Base-by-base conservation (phyloP, 1,140 invertebrate genomes). In the Brachionus koreanus region DNA sequence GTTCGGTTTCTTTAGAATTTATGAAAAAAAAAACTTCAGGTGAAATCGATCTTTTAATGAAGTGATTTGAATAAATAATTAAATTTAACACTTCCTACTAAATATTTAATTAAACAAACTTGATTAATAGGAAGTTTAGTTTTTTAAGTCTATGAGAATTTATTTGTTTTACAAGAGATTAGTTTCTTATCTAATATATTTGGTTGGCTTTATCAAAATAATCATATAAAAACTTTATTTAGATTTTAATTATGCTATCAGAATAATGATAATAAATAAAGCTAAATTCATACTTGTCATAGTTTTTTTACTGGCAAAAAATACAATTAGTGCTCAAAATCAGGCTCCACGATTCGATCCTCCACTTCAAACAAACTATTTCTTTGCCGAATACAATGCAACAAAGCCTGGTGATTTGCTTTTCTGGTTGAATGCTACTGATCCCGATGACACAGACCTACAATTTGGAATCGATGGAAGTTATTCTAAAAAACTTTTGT, bases 381-480 rank as follows among this genome's bases (percentile, higher is more conserved):
- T 79, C 16, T 79, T 79, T 79, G 33, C 76, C 10, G 76, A 79
- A 25, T 63, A 61, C 37, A 61, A 79, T 61, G n/a, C 49, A 61
- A 79, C 49, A 7, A 57, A 79, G 37, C 76, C 76, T 42, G 76
- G 76, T 29, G 76, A 79, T 79, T 12, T 79, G 12, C 49, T 79
- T 42, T 65, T 79, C 5, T 79, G 76, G 76, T 19, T 79, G 7
- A 79, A 79, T 61, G 76, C 76, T 33, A 79, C 49, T 10, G 76
- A 79, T 65, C 9, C 7, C 6, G 76, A 79, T 61, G 49, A 79
- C 29, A 12, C 49, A 6, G 49, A 79, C 19, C 43, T 79, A 37
- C 7, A 42, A 19, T 61, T 79, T 16, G 76, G 76, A 25, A 52
- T 79, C 5, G 76, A 79, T 42, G 49, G 76, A 16, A 52, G 57